Evolutionary conservation across 2,888 invertebrate genomes (phyloP), one percentile per base, ranked within the genome.

Genomic region (Congeria kusceri): DNA sequence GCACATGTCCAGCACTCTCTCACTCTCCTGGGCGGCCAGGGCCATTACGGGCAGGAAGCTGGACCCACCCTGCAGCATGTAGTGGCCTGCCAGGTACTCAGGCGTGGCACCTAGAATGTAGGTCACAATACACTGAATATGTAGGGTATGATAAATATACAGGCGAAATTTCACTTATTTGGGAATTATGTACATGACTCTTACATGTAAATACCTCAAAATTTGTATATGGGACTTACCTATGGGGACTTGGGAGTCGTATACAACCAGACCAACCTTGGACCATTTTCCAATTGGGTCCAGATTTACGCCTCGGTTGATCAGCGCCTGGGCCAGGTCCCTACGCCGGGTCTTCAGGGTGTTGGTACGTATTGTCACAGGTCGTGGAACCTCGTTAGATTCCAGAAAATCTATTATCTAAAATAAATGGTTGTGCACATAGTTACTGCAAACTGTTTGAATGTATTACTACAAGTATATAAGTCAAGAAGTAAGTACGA

Each of bases 261-360:
- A 99, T 11, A 99, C 95, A 1, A 99, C 98, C 44, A 99, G 95
- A 15, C 99, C 99, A 25, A 99, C 97, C 95, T 98, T 99, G 62
- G 98, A 98, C 99, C 99, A 99, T 93, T 98, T 98, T 5, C 98
- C 99, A 72, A 99, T 95, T 0, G 99, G 99, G 94, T 99, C 99
- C 83, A 99, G 95, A 95, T 99, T 99, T 0, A 99, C 98, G 27
- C 99, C 99, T 90, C 99, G 95, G 91, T 97, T 97, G 70, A 99
- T 99, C 56, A 99, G 94, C 18, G 98, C 96, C 94, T 95, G 88
- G 4, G 99, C 99, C 75, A 99, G 95, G 94, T 99, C 98, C 74
- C 98, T 95, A 85, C 99, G 95, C 69, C 99, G 90, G 1, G 95
- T 95, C 87, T 99, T 99, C 47, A 99, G 94, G 69, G 97, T 98